Evolutionary conservation across 2,797 vertebrate species (phyloP).

Genomic region (Otolemur crassicaudatus): DNA sequence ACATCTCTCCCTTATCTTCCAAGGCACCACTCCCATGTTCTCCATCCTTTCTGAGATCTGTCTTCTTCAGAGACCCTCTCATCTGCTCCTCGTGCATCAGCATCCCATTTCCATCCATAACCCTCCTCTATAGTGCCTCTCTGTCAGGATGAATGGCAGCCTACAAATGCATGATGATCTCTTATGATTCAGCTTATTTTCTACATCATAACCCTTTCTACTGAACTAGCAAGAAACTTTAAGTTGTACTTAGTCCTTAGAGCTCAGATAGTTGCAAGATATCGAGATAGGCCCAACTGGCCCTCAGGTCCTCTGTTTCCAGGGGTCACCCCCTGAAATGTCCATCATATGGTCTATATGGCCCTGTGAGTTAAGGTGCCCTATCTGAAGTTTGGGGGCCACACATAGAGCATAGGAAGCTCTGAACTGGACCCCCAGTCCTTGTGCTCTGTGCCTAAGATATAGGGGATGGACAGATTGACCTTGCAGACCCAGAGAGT

Average conservation of each 20-base stretch:
- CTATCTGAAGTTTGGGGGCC: background rate
- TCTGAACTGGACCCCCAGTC: background rate
- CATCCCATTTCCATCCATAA: background rate
- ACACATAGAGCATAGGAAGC: background rate
- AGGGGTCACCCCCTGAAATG: background rate
- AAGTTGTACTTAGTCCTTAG: background rate
- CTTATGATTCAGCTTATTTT: background rate
- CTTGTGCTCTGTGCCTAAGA: background rate
- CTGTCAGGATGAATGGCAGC: no score
- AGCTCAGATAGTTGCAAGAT: background rate
- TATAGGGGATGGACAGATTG: background rate
- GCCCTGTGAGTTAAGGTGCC: background rate
- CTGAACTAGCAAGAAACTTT: background rate
- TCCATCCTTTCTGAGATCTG: background rate
- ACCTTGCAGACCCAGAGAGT: background rate
- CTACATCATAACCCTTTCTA: background rate
- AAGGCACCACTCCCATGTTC: background rate
- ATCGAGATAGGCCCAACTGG: background rate
- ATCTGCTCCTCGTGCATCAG: rapidly evolving
- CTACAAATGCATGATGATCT: background rate
- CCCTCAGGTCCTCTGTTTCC: background rate
- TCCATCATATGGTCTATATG: background rate
- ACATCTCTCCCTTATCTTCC: no score
- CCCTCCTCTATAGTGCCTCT: background rate
- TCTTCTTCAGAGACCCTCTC: background rate